phyloP scores from a whole-genome alignment of 2,797 vertebrate species.

The Myotis vivesi region DNA sequence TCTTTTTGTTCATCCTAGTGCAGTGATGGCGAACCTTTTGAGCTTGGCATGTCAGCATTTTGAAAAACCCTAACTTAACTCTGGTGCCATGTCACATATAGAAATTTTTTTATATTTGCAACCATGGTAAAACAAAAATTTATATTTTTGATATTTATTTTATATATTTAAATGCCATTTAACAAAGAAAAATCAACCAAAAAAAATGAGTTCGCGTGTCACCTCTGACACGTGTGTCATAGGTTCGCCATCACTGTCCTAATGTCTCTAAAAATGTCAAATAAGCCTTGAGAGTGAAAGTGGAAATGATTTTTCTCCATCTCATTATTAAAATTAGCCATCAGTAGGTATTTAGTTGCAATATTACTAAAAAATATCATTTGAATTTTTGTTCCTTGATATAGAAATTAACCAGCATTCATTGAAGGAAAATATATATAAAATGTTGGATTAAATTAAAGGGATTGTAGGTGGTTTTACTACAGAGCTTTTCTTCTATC shows the following conservation, averaged over 20 bases:
- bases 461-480: not conserved
- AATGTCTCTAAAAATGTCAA: slow-evolving; percentile 3
- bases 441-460: not conserved
- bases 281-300: not conserved
- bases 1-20: slow-evolving; percentile 18
- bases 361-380: not conserved
- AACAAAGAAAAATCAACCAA: too few relatives aligned
- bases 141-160: too few relatives aligned
- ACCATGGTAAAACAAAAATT: too few relatives aligned
- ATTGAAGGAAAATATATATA: not conserved
- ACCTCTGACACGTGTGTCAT: too few relatives aligned
- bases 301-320: not conserved
- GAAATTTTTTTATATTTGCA: too few relatives aligned
- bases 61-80: too few relatives aligned
- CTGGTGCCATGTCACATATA: too few relatives aligned
- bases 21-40: too few relatives aligned
- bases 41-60: too few relatives aligned
- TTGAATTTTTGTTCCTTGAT: not conserved
- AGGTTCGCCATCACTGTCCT: not conserved
- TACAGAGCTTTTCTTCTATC: not conserved
- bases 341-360: not conserved
- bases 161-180: too few relatives aligned
- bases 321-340: not conserved
- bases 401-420: not conserved
- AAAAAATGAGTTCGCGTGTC: too few relatives aligned